Evolutionary conservation across 2,797 vertebrate genomes (phyloP).

Genomic region (Anolis apletophallus): DNA sequence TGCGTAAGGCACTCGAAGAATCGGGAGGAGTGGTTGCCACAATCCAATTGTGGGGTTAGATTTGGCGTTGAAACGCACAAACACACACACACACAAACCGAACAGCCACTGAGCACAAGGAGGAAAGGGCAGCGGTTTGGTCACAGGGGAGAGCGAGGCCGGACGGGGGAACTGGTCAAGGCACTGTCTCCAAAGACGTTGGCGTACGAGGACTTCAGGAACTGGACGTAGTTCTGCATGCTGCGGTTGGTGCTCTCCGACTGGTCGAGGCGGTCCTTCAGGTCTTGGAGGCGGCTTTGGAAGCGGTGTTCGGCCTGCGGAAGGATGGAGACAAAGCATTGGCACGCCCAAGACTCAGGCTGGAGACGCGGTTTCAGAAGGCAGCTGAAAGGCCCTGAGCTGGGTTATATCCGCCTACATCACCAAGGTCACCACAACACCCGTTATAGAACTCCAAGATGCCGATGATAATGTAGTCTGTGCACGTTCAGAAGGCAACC

Average conservation of each 20-base stretch:
- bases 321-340: not conserved
- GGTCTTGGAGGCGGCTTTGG: constrained; percentile 88
- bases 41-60: constrained; percentile 13
- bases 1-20: constrained; percentile 29
- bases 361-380: no score
- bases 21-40: not conserved
- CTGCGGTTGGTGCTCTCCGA: constrained; percentile 94
- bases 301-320: constrained; percentile 84
- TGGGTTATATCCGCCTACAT: no score
- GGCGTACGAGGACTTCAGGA: constrained; percentile 93
- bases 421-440: no score
- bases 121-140: fast-evolving
- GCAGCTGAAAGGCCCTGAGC: no score
- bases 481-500: no score
- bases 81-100: no score
- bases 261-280: constrained; percentile 92
- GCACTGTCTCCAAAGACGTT: constrained; percentile 88
- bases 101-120: no score
- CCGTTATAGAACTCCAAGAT: no score
- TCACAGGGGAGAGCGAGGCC: constrained; percentile 73
- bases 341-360: no score
- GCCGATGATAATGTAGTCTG: no score
- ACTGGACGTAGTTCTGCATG: constrained; percentile 94
- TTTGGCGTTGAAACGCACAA: constrained; percentile 59
- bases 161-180: constrained; percentile 80